Evolutionary conservation across 2,797 vertebrate species (phyloP).

Genomic region (Coccyzus lansbergi): DNA sequence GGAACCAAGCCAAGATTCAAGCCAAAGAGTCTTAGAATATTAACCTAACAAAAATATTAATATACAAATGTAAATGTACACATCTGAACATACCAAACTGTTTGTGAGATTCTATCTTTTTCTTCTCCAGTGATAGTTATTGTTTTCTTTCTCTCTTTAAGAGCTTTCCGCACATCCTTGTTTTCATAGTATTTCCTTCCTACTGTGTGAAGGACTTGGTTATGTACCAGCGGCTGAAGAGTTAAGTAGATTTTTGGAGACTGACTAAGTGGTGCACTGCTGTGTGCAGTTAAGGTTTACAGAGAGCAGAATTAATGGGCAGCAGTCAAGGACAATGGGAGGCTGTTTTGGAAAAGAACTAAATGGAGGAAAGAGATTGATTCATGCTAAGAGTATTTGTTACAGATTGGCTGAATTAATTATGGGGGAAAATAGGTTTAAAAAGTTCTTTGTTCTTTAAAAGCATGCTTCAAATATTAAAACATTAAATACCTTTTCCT

Average conservation of each 20-base stretch:
- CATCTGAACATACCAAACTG: not conserved
- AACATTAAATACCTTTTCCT: not conserved
- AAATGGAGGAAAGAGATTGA: not conserved
- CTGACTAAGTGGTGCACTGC: not conserved
- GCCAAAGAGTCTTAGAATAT: not conserved
- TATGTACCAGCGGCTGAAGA: not conserved
- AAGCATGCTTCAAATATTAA: not conserved
- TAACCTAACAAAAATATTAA: not conserved
- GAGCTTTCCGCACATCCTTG: not conserved
- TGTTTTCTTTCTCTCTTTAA: not conserved
- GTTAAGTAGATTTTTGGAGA: not conserved
- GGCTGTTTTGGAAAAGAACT: not conserved
- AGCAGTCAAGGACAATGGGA: constrained; percentile 7
- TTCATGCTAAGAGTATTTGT: not conserved
- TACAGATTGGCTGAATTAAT: not conserved
- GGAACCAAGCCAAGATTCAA: not conserved
- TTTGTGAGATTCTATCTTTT: not conserved
- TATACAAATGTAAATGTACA: not conserved
- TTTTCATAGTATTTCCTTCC: not conserved
- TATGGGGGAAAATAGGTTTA: not conserved
- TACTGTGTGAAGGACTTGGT: not conserved
- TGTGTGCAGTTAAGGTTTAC: constrained; percentile 30
- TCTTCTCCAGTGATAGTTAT: not conserved
- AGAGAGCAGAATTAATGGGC: not conserved
- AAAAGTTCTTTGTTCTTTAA: not conserved